Evolutionary conservation across 2,113 vertebrate genomes (phyloP).

Genomic region (Mirounga angustirostris): DNA sequence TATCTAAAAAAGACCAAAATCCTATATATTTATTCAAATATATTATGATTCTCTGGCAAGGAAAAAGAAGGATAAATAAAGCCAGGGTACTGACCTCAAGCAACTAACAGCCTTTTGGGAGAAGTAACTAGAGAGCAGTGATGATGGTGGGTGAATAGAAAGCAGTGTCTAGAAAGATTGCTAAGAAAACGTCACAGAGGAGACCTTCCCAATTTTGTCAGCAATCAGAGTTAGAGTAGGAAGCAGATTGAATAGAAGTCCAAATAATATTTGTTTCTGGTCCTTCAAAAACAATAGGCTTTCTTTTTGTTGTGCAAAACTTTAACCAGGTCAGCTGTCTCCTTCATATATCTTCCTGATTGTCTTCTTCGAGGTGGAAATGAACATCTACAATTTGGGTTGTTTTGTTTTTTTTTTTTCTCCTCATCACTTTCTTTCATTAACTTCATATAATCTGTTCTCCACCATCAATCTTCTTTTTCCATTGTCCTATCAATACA

Average conservation of each 20-base stretch:
- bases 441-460: not conserved
- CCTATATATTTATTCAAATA: constrained; percentile 1
- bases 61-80: constrained; percentile 30
- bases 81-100: not conserved
- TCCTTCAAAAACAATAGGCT: not conserved
- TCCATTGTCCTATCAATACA: not conserved
- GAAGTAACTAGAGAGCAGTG: not conserved
- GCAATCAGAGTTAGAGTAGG: not conserved
- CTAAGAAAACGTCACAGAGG: not conserved
- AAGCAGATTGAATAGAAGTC: not conserved
- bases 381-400: not conserved
- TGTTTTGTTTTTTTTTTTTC: not conserved
- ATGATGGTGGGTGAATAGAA: not conserved
- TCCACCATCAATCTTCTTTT: not conserved
- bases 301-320: not conserved
- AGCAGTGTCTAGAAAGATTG: not conserved
- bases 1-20: constrained; percentile 19
- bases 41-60: not conserved
- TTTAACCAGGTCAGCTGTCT: not conserved
- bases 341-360: not conserved
- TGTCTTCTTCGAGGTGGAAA: not conserved
- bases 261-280: not conserved
- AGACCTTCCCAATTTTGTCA: not conserved
- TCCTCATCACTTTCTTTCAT: not conserved
- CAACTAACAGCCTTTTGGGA: not conserved